Percentiles rank a stretch among this genome's conserved stretches.
phyloP scores from a whole-genome alignment of 1,140 invertebrate genomes.

The Drosophila nannoptera region DNA sequence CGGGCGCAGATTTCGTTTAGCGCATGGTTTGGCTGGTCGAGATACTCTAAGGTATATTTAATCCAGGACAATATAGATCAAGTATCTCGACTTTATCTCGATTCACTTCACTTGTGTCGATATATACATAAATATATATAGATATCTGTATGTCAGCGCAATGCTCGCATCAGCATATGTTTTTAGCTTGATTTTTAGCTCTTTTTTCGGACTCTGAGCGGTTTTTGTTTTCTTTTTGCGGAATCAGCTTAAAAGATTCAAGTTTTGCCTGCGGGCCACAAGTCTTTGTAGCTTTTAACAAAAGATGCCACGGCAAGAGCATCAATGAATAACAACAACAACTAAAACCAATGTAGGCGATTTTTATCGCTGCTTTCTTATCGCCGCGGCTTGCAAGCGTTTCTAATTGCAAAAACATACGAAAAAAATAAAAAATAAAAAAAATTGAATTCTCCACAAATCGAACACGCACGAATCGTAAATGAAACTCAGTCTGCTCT shows the following conservation, averaged over 20 bases:
- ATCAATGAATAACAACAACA: conserved; percentile 24
- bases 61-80: conserved; percentile 79
- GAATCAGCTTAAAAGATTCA: conserved; percentile 75
- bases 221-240: conserved; percentile 48
- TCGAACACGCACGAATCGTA: neutral
- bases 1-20: conserved; percentile 9
- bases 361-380: conserved; percentile 40
- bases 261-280: conserved; percentile 65
- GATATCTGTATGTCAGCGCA: conserved; percentile 41
- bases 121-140: too few species aligned
- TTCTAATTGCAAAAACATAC: conserved; percentile 21
- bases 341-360: conserved; percentile 24
- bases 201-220: conserved; percentile 25
- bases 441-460: neutral
- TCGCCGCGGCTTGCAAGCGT: conserved; percentile 30
- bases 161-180: conserved; percentile 54
- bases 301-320: conserved; percentile 44
- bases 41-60: conserved; percentile 75
- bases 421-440: too few species aligned
- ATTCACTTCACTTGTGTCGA: conserved; percentile 47
- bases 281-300: conserved; percentile 41
- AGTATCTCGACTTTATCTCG: conserved; percentile 61
- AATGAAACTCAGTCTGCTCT: neutral
- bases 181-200: conserved; percentile 22
- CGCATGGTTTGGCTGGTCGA: conserved; percentile 47